Evolutionary conservation across 1,140 invertebrate genomes (phyloP).

Genomic region (Bombus waltoni): DNA sequence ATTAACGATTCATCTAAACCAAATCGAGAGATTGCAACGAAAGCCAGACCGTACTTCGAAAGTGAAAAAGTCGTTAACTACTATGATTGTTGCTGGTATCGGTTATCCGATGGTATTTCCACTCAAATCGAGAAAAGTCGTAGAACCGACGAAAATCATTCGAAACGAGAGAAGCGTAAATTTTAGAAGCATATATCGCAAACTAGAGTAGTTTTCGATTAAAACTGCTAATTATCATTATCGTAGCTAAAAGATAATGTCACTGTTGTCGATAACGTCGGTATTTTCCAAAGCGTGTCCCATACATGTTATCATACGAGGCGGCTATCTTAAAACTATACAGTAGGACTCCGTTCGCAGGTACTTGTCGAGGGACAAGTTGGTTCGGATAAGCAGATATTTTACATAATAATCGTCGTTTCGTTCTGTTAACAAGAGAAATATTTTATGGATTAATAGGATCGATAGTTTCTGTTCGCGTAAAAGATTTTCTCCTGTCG

Average conservation of each 20-base stretch:
- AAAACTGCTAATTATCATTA: conserved; percentile 11
- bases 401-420: no score
- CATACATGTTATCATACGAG: not conserved
- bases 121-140: not conserved
- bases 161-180: not conserved
- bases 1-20: not conserved
- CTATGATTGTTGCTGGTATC: not conserved
- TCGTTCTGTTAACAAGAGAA: no score
- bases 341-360: no score
- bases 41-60: not conserved
- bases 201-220: conserved; percentile 22
- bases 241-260: not conserved
- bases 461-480: no score
- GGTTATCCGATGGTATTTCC: not conserved
- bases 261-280: not conserved
- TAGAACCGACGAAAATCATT: not conserved
- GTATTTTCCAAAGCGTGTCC: not conserved
- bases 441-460: no score
- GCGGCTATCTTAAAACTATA: not conserved
- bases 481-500: no score
- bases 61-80: not conserved
- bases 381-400: no score
- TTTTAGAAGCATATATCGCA: conserved; percentile 19
- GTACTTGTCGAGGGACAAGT: no score
- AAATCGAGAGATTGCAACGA: not conserved